A percentile compares a stretch with the other conserved stretches of the same genome.
These are phyloP conservation scores for Andrena cerasifolii DNA, from an alignment of 1,140 invertebrate genomes.

Conservation along the genomic window DNA sequence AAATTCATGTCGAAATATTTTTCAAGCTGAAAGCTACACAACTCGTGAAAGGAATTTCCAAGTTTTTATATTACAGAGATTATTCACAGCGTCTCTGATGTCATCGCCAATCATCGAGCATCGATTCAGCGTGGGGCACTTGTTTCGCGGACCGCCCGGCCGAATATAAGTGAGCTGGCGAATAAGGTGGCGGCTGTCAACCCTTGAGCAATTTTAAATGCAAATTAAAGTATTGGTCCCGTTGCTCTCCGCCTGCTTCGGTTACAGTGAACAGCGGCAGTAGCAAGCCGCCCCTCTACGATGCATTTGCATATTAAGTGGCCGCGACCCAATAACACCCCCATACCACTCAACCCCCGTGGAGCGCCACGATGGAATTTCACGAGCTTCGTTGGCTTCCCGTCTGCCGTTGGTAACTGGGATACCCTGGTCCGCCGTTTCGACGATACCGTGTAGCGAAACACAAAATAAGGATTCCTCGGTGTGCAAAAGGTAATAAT, in stretches of 20 bases:
- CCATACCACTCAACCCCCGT: conserved; percentile 63
- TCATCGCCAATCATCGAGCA: conserved; percentile 16
- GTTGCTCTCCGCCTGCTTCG: conserved; percentile 66
- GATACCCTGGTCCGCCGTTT: conserved; percentile 5
- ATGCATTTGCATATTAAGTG: conserved; percentile 82
- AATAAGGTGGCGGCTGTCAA: conserved; percentile 71
- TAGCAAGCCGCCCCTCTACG: conserved; percentile 47
- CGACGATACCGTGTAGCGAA: not conserved
- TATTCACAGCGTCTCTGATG: not conserved
- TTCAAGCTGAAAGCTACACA: too few relatives aligned
- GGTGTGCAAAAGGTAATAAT: not conserved
- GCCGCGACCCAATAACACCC: conserved; percentile 80
- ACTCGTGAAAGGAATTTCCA: too few relatives aligned
- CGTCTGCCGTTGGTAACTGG: conserved; percentile 1
- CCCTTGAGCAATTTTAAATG: conserved; percentile 82
- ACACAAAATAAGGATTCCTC: conserved; percentile 32
- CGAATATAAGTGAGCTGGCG: conserved; percentile 56
- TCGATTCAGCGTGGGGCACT: conserved; percentile 21
- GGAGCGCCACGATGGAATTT: conserved; percentile 66
- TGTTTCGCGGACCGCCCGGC: conserved; percentile 31
- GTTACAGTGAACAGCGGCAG: conserved; percentile 63
- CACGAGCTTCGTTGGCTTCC: conserved; percentile 52
- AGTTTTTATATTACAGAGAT: not conserved
- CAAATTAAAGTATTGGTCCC: conserved; percentile 81
- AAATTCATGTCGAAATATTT: too few relatives aligned